Conservation (phyloP, 2,888 invertebrate genomes). For the Anagyrus pseudococci region DNA sequence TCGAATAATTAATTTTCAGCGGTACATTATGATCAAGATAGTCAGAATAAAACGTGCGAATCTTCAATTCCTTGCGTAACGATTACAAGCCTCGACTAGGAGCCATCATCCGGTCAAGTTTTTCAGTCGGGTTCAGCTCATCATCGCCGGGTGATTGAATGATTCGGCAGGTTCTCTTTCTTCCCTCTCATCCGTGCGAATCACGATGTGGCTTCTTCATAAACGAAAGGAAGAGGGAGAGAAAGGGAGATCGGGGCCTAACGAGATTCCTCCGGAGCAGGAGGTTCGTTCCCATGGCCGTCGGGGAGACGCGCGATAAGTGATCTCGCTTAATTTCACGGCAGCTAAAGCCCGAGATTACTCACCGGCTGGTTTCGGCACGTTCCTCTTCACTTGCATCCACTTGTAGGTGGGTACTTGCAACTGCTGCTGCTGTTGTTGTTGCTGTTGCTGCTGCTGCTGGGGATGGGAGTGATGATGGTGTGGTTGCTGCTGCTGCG, state of each 20-base stretch:
- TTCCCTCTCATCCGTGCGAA: conserved; percentile 10
- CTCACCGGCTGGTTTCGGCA: conserved; percentile 91
- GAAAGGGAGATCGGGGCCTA: not conserved
- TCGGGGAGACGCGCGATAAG: conserved; percentile 21
- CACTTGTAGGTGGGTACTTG: conserved; percentile 93
- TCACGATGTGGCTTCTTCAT: not conserved
- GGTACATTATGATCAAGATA: no score
- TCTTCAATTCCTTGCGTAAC: no score
- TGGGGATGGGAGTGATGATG: conserved; percentile 43
- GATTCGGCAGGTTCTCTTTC: conserved; percentile 39
- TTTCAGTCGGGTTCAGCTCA: no score
- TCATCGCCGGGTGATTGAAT: conserved; percentile 32
- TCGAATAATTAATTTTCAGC: no score
- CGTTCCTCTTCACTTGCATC: conserved; percentile 98
- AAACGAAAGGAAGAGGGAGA: not conserved
- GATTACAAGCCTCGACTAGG: no score
- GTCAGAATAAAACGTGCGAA: no score
- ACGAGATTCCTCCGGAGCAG: conserved; percentile 22
- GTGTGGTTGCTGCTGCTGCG: conserved; percentile 49
- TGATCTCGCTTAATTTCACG: conserved; percentile 43
- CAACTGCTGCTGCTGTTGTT: conserved; percentile 65
- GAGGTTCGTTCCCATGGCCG: conserved; percentile 13
- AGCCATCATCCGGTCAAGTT: no score
- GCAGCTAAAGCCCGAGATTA: conserved; percentile 38
- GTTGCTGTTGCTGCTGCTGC: conserved; percentile 51